Base-by-base conservation (phyloP, 2,888 invertebrate genomes). In the Apodemia hepburni region DNA sequence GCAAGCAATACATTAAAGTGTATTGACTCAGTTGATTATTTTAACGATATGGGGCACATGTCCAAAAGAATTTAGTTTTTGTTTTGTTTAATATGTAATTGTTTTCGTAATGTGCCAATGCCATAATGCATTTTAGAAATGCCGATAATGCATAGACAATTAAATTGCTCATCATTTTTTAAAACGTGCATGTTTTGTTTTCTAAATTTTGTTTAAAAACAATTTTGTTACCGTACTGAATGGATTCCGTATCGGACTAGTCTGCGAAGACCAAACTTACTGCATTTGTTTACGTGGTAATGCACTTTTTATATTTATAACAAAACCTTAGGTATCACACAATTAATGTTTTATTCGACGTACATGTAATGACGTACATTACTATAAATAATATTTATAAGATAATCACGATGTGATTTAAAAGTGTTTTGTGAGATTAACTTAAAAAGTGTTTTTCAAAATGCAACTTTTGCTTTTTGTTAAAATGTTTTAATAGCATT, bases 1-100 rank as follows among this genome's bases (percentile, higher is more conserved):
- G 92, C 75, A 94, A 94, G 85, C 92, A 93, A 80, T 94, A 94
- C 83, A 93, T 94, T 77, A 93, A 94, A 82, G 90, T 94, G 81
- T 93, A 93, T 85, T 94, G 87, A 87, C 58, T 58, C 45, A 18
- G 58, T 57, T 42, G 51, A 61, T 42, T 58, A 45, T 61, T 54
- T 61, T 58, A 61, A 61, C 58, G 22, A 58, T 61, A 47, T 61
- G 42, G 42, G 42, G 61, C 58, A 58, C 57, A 58, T 33, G 51
- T 51, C 8, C 29, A 33, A 42, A 29, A 70, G 72, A 83, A 77
- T 82, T 81, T 81, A 80, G 77, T 68, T 72, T 73, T 72, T 78
- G 72, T 83, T 84, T 86, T 51, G 51, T 51, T 51, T 90, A 86
- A 38, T 38, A 38, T 38, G 38, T 38, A 38, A 90, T 90, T 89